These are phyloP conservation scores for Esox lucius DNA, from an alignment of 2,797 vertebrate species.

Conservation along the genomic window DNA sequence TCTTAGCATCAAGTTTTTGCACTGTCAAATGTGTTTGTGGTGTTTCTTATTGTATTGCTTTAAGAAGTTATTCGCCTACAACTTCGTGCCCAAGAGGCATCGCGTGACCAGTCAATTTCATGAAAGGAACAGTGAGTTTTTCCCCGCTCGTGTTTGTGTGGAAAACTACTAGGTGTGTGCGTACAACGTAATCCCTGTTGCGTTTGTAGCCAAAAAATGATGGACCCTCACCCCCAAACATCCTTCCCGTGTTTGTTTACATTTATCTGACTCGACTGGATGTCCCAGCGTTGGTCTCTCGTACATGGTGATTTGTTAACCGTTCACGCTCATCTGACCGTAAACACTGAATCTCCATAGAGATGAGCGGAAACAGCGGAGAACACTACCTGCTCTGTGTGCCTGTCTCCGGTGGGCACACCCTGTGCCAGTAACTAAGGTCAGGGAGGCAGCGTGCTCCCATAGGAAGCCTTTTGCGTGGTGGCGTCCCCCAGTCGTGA, in stretches of 20 bases:
- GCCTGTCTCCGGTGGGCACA: conserved; percentile 39
- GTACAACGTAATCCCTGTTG: conserved; percentile 24
- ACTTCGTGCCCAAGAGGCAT: too few relatives aligned
- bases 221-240: conserved; percentile 48
- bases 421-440: conserved; percentile 48
- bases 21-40: background rate
- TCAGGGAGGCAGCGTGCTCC: conserved; percentile 35
- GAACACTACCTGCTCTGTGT: conserved; percentile 28
- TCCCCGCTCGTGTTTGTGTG: conserved; percentile 21
- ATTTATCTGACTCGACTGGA: conserved; percentile 32
- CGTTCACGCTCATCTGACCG: conserved; percentile 28
- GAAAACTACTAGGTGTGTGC: conserved; percentile 39
- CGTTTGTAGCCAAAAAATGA: conserved; percentile 44
- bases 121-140: too few relatives aligned
- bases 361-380: conserved; percentile 41
- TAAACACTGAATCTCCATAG: conserved; percentile 48
- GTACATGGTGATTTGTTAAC: conserved; percentile 1
- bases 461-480: conserved; percentile 64
- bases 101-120: background rate
- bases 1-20: background rate
- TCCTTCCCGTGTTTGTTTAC: conserved; percentile 78
- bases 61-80: too few relatives aligned
- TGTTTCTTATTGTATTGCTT: background rate
- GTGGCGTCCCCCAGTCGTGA: conserved; percentile 61
- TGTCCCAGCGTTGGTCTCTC: conserved; percentile 19